Percentiles rank a stretch among this genome's conserved stretches.
phyloP scores from a whole-genome alignment of 2,888 invertebrate species.

The Parasteatoda lunata region DNA sequence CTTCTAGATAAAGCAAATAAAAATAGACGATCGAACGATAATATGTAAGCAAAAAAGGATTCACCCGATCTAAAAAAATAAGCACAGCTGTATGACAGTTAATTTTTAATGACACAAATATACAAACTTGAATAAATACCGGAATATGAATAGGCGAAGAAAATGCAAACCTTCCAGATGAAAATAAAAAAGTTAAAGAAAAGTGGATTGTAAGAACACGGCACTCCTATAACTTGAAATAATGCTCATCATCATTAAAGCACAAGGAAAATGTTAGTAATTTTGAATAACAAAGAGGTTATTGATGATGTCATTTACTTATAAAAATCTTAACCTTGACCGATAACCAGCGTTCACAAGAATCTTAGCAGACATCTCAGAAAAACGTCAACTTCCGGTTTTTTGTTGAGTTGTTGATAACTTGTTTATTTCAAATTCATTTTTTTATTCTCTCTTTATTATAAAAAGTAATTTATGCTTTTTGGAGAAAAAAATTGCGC shows the following conservation, averaged over 20 bases:
- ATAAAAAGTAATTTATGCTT: too few species aligned
- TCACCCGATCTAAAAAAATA: neutral
- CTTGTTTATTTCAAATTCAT: neutral
- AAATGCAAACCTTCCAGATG: neutral
- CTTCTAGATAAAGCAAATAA: too few species aligned
- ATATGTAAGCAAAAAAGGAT: too few species aligned
- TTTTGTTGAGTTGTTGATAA: constrained; percentile 10
- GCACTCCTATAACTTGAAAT: neutral
- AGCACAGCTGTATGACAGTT: neutral
- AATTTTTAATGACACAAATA: too few species aligned
- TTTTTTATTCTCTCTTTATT: too few species aligned
- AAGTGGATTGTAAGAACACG: neutral
- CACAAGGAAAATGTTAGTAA: neutral
- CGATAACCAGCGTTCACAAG: constrained; percentile 10
- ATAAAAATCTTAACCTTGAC: constrained; percentile 60
- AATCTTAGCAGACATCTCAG: constrained; percentile 40
- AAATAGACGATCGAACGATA: too few species aligned
- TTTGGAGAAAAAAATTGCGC: too few species aligned
- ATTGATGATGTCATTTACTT: constrained; percentile 52
- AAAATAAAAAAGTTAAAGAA: neutral
- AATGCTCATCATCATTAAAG: neutral
- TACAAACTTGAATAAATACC: neutral
- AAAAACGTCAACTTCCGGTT: constrained; percentile 59
- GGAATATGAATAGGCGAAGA: neutral
- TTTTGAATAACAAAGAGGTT: neutral